Evolutionary conservation across 2,113 vertebrate genomes (phyloP).

Genomic region (Spermophilus dauricus): DNA sequence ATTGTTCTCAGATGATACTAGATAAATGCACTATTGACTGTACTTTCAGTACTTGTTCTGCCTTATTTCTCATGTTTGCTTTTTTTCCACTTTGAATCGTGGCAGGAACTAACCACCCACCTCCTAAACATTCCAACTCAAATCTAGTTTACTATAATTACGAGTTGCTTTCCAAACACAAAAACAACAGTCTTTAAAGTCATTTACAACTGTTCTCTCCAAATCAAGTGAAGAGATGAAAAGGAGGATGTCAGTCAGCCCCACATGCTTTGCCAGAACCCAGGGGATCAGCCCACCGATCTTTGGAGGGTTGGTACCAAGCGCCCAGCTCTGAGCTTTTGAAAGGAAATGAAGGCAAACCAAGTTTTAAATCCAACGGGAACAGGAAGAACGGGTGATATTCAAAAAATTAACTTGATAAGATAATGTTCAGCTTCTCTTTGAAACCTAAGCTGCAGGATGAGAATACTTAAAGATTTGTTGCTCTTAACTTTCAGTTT

Average conservation of each 20-base stretch:
- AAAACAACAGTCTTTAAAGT: constrained; percentile 62
- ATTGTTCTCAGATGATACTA: constrained; percentile 12
- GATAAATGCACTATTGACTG: constrained; percentile 45
- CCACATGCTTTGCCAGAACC: neutral
- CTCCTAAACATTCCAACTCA: constrained; percentile 64
- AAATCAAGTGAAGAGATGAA: constrained; percentile 3
- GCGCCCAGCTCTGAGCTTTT: neutral
- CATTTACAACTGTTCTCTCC: constrained; percentile 20
- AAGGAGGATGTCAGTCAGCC: neutral
- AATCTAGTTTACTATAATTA: constrained; percentile 59
- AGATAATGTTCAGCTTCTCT: constrained; percentile 42
- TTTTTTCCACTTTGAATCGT: constrained; percentile 4
- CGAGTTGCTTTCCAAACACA: constrained; percentile 62
- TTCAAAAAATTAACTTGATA: constrained; percentile 63
- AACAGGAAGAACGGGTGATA: neutral
- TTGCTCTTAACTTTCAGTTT: constrained; percentile 9
- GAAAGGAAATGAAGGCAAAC: constrained; percentile 32
- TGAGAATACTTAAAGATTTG: neutral
- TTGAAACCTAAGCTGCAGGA: constrained; percentile 16
- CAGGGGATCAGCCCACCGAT: neutral
- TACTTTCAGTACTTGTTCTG: constrained; percentile 64
- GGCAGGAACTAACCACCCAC: constrained; percentile 80
- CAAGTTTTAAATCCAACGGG: neutral
- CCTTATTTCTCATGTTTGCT: constrained; percentile 51
- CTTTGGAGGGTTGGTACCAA: neutral